Conservation (phyloP, 35 echinoderm and acorn worm genomes). For the Acanthaster planci region DNA sequence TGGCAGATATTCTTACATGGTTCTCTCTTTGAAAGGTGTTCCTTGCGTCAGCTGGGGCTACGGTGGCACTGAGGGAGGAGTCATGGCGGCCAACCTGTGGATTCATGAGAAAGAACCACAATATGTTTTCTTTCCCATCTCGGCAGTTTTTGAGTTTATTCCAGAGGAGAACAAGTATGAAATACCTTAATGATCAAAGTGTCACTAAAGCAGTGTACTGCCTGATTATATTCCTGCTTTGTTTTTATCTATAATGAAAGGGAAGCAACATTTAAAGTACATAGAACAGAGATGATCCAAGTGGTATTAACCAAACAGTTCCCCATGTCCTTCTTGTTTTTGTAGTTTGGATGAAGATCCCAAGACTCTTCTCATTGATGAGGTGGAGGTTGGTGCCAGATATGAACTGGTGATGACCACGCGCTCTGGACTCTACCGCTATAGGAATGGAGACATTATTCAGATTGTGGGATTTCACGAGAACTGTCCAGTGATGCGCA, state of each 20-base stretch:
- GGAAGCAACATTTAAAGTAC: no score
- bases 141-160: slow-evolving; percentile 21
- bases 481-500: slow-evolving; percentile 36
- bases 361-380: slow-evolving; percentile 49
- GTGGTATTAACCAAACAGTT: no score
- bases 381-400: slow-evolving; percentile 63
- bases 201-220: no score
- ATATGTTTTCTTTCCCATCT: background rate
- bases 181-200: no score
- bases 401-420: slow-evolving; percentile 74
- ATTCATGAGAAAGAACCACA: background rate
- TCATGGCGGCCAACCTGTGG: background rate
- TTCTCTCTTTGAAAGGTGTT: background rate
- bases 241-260: no score
- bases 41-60: background rate
- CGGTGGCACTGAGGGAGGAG: slow-evolving; percentile 14
- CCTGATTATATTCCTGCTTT: no score
- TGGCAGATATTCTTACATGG: background rate
- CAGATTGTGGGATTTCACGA: slow-evolving; percentile 27
- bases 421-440: slow-evolving; percentile 64
- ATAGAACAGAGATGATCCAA: no score
- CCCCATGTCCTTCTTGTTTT: background rate
- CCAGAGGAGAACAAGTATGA: background rate
- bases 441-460: slow-evolving; percentile 38
- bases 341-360: slow-evolving; percentile 33